Percentiles rank a stretch among this genome's conserved stretches.
phyloP scores from a whole-genome alignment of 2,888 invertebrate genomes.

The Agrenia bidenticulata region DNA sequence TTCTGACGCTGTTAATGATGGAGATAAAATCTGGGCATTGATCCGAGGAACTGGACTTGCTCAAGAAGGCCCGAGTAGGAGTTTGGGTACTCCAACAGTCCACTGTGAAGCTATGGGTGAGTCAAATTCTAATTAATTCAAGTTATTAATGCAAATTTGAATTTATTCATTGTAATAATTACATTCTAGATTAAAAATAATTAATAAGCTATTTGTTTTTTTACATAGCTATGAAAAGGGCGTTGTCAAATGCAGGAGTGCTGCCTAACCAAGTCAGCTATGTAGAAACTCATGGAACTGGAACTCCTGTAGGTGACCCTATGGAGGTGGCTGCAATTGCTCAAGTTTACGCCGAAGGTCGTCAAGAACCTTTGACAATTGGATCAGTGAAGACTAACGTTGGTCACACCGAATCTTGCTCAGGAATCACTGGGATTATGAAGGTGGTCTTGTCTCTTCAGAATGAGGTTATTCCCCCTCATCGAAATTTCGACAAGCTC shows the following conservation, averaged over 20 bases:
- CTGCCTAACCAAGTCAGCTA: constrained; percentile 17
- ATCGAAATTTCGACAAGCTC: constrained; percentile 21
- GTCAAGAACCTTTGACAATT: constrained; percentile 20
- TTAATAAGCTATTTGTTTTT: no score
- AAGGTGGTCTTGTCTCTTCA: constrained; percentile 27
- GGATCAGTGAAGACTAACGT: constrained; percentile 35
- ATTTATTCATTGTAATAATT: no score
- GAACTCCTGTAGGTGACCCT: constrained; percentile 30
- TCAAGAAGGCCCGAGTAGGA: constrained; percentile 19
- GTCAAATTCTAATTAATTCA: no score
- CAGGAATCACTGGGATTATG: constrained; percentile 28
- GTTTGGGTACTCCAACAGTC: constrained; percentile 29
- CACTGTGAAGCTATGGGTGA: constrained; percentile 17
- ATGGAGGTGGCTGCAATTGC: constrained; percentile 31
- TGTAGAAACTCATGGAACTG: constrained; percentile 28
- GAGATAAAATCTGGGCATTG: constrained; percentile 24
- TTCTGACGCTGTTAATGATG: constrained; percentile 17
- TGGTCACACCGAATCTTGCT: constrained; percentile 35
- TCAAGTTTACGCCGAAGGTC: constrained; percentile 15
- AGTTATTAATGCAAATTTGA: no score
- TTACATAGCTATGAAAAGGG: constrained; percentile 13
- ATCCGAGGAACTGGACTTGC: constrained; percentile 29
- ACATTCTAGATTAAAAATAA: no score
- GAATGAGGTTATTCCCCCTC: constrained; percentile 27
- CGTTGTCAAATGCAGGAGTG: constrained; percentile 16